Percentiles rank a stretch among this genome's conserved stretches.
Evolutionary conservation across 2,888 invertebrate genomes (phyloP).

Genomic region (Dynastes hyllus): DNA sequence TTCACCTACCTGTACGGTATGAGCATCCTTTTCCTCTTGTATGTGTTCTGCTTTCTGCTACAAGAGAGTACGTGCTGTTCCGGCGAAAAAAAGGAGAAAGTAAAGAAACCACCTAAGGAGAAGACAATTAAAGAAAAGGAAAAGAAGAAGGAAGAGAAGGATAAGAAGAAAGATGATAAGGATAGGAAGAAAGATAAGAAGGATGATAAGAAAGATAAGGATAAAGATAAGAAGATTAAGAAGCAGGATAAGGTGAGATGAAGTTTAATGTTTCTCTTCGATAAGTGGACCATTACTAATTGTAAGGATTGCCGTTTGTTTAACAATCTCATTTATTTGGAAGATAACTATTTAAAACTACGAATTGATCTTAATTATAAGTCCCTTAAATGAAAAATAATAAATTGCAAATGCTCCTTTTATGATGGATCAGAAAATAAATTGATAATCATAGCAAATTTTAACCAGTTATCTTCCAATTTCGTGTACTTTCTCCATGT

Average conservation of each 20-base stretch:
- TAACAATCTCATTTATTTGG: slow-evolving; percentile 20
- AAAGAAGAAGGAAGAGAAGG: slow-evolving; percentile 73
- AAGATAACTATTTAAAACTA: slow-evolving; percentile 29
- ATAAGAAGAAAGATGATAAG: slow-evolving; percentile 73
- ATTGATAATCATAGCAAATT: too few relatives aligned
- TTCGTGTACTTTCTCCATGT: slow-evolving; percentile 26
- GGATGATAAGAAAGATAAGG: slow-evolving; percentile 75
- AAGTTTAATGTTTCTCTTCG: slow-evolving; percentile 20
- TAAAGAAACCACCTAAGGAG: slow-evolving; percentile 69
- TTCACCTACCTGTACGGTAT: slow-evolving; percentile 95
- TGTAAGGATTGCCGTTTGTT: slow-evolving; percentile 32
- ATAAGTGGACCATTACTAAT: slow-evolving; percentile 34
- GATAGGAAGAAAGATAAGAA: slow-evolving; percentile 75
- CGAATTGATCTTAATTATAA: background rate
- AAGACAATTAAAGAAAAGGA: slow-evolving; percentile 65
- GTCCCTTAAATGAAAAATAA: too few relatives aligned
- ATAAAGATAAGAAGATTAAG: slow-evolving; percentile 72
- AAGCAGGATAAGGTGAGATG: slow-evolving; percentile 73
- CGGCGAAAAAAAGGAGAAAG: slow-evolving; percentile 75
- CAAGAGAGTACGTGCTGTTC: slow-evolving; percentile 93
- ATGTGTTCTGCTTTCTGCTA: slow-evolving; percentile 95
- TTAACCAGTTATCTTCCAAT: slow-evolving; percentile 16
- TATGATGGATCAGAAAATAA: too few relatives aligned
- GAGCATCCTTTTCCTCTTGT: slow-evolving; percentile 93
- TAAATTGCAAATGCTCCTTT: too few relatives aligned